phyloP scores from a whole-genome alignment of 2,113 vertebrate genomes.

The Pterocles gutturalis region DNA sequence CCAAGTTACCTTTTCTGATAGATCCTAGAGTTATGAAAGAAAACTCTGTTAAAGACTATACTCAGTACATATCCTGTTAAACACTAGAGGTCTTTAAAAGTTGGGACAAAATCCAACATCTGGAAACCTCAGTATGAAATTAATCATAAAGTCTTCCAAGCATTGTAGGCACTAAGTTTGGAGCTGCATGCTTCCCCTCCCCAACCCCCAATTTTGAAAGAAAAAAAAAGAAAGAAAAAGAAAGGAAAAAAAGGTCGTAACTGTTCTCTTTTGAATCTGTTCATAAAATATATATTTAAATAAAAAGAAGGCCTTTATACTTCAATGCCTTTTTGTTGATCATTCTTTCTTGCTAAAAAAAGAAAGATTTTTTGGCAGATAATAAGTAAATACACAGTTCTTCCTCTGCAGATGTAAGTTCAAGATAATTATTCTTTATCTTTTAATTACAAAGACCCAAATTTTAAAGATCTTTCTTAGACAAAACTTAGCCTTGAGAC shows the following conservation, averaged over 20 bases:
- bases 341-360: neutral
- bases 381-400: slow-evolving; percentile 11
- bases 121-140: slow-evolving; percentile 69
- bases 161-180: slow-evolving; percentile 20
- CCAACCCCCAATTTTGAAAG: neutral
- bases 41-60: slow-evolving; percentile 71
- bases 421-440: slow-evolving; percentile 10
- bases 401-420: slow-evolving; percentile 34
- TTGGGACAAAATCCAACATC: slow-evolving; percentile 75
- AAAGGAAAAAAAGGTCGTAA: neutral
- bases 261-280: slow-evolving; percentile 15
- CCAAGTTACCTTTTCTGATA: slow-evolving; percentile 51
- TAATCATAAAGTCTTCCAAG: slow-evolving; percentile 58
- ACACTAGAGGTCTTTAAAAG: slow-evolving; percentile 72
- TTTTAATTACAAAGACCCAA: slow-evolving; percentile 24
- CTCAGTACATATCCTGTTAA: slow-evolving; percentile 67
- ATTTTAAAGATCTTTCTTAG: slow-evolving; percentile 5
- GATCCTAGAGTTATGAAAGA: slow-evolving; percentile 75
- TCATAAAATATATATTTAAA: slow-evolving; percentile 14
- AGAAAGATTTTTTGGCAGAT: slow-evolving; percentile 11
- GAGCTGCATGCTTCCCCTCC: neutral
- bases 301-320: neutral
- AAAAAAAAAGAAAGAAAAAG: neutral
- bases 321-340: neutral
- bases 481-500: slow-evolving; percentile 21